Evolutionary conservation across 2,797 vertebrate genomes (phyloP).

Genomic region (Mus spretus): DNA sequence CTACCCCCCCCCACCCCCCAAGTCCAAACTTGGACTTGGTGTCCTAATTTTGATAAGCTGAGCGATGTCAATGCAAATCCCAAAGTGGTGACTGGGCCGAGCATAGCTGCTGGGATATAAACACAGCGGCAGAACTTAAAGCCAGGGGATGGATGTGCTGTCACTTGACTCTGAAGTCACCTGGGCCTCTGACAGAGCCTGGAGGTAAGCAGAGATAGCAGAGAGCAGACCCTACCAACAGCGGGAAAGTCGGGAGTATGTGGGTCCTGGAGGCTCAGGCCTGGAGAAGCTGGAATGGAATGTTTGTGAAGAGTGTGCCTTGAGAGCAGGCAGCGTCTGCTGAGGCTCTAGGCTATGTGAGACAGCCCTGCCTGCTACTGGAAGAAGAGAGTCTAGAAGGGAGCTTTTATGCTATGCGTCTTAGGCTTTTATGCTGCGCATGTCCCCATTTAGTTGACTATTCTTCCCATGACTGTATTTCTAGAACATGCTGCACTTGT

Average conservation of each 20-base stretch:
- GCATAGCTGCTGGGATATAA: neutral
- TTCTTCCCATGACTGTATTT: conserved; percentile 19
- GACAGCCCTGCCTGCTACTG: neutral
- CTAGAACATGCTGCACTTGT: neutral
- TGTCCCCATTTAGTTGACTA: neutral
- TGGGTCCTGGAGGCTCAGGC: neutral
- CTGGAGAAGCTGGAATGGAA: neutral
- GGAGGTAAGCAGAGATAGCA: neutral
- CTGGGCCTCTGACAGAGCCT: neutral
- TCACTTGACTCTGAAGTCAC: neutral
- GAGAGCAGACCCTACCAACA: neutral
- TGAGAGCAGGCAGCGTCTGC: neutral
- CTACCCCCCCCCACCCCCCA: neutral
- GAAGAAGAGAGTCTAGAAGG: neutral
- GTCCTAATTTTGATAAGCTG: neutral
- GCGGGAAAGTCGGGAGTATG: neutral
- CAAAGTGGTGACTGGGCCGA: neutral
- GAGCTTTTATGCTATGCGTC: neutral
- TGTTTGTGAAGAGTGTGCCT: neutral
- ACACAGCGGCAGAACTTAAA: neutral
- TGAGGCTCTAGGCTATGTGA: neutral
- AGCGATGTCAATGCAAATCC: conserved; percentile 27
- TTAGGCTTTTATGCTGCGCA: neutral
- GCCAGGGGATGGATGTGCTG: neutral
- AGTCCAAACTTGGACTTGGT: neutral